A percentile compares a stretch with the other conserved stretches of the same genome.
Conservation (phyloP, 2,888 invertebrate species). For the Agriotes lineatus region DNA sequence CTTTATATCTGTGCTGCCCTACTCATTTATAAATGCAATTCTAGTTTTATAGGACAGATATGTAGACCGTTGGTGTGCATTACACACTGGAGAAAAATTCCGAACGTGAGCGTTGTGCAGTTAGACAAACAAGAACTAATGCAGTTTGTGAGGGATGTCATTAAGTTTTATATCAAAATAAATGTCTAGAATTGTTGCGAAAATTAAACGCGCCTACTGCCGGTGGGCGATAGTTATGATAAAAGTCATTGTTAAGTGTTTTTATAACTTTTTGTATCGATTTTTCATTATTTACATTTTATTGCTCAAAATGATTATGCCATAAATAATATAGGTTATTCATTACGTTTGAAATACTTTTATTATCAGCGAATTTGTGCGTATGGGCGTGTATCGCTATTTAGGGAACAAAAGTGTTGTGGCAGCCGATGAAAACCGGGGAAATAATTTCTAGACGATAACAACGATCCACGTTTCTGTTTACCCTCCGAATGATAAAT, state of each 20-base stretch:
- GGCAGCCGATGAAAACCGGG: conserved; percentile 9
- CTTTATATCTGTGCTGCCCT: too few relatives aligned
- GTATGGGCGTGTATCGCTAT: conserved; percentile 11
- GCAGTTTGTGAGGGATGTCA: too few relatives aligned
- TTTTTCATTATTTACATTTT: conserved; percentile 16
- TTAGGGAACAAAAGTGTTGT: conserved; percentile 9
- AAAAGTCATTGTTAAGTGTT: conserved; percentile 4
- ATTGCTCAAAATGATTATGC: conserved; percentile 10
- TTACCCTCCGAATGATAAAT: too few relatives aligned
- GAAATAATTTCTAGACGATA: conserved; percentile 4
- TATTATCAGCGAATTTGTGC: not conserved
- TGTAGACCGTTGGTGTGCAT: too few relatives aligned
- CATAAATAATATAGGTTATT: conserved; percentile 9
- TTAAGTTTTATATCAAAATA: too few relatives aligned
- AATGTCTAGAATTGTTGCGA: too few relatives aligned
- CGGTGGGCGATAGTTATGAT: conserved; percentile 19
- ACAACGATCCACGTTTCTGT: not conserved
- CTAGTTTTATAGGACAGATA: too few relatives aligned
- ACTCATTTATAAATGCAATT: too few relatives aligned
- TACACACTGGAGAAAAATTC: too few relatives aligned
- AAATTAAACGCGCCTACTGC: not conserved
- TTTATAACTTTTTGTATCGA: conserved; percentile 4
- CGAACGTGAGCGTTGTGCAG: too few relatives aligned
- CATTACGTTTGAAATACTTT: conserved; percentile 7
- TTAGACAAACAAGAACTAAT: too few relatives aligned